These are phyloP conservation scores for Stomatorhinus walkeri DNA, from an alignment of 2,797 vertebrate genomes.

Conservation along the genomic window DNA sequence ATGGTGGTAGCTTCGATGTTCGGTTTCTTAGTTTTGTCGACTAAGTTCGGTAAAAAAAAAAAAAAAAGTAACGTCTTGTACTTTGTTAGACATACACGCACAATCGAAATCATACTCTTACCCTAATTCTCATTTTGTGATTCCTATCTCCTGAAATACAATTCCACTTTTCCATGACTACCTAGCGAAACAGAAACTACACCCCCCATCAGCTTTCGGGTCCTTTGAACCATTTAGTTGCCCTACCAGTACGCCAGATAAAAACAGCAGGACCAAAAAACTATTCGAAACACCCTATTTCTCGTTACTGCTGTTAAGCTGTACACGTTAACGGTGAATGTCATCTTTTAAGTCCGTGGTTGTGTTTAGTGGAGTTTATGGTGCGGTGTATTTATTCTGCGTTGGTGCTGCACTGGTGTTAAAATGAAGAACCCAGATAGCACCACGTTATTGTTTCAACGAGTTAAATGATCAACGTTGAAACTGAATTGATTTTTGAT, in stretches of 20 bases:
- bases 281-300: background rate
- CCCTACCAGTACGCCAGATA: background rate
- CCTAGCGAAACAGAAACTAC: background rate
- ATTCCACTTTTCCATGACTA: background rate
- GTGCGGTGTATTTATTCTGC: background rate
- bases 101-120: background rate
- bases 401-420: background rate
- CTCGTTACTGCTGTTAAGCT: background rate
- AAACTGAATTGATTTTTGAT: no score
- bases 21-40: background rate
- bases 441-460: no score
- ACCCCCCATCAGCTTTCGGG: background rate
- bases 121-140: background rate
- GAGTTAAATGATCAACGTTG: no score
- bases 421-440: background rate
- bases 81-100: background rate
- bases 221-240: background rate
- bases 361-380: background rate
- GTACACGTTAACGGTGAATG: background rate
- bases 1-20: background rate
- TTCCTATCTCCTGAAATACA: background rate
- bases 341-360: background rate
- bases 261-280: background rate
- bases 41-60: background rate
- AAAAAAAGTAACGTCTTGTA: background rate